A percentile compares a stretch with the other conserved stretches of the same genome.
phyloP scores from a whole-genome alignment of 2,113 vertebrate genomes.

The Pavo muticus region DNA sequence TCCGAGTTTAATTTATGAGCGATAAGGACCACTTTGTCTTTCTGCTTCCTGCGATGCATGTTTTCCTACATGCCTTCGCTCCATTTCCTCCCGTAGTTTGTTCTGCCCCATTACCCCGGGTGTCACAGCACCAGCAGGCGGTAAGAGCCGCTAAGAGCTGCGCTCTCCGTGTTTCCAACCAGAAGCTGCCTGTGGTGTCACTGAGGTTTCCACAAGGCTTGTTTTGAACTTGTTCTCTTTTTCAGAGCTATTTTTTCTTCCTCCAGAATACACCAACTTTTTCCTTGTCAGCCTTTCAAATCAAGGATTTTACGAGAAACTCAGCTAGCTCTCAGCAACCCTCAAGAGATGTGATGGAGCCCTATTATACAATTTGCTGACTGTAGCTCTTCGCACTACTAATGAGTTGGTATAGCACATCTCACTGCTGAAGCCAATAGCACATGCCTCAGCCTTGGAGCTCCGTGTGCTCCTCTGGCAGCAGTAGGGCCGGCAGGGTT shows the following conservation, averaged over 20 bases:
- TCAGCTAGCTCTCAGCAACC: not conserved
- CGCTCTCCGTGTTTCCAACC: not conserved
- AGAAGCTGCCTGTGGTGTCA: not conserved
- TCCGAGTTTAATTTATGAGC: not conserved
- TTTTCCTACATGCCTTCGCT: not conserved
- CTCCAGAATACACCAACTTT: not conserved
- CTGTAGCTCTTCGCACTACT: not conserved
- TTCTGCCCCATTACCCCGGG: not conserved
- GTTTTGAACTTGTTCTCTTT: not conserved
- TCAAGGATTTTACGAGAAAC: not conserved
- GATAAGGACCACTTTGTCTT: not conserved
- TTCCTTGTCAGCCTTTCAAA: not conserved
- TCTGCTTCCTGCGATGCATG: not conserved
- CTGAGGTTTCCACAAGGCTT: not conserved
- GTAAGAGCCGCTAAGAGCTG: not conserved
- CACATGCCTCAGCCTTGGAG: not conserved
- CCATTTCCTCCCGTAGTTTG: not conserved
- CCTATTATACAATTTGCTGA: not conserved
- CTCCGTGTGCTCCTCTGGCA: not conserved
- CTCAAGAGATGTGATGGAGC: not conserved
- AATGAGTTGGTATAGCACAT: not conserved
- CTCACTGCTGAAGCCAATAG: slow-evolving; percentile 1
- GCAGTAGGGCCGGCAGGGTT: fast-evolving
- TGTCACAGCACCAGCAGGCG: not conserved
- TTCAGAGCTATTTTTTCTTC: not conserved